Conservation (phyloP, 2,113 vertebrate species). For the Pandion haliaetus region DNA sequence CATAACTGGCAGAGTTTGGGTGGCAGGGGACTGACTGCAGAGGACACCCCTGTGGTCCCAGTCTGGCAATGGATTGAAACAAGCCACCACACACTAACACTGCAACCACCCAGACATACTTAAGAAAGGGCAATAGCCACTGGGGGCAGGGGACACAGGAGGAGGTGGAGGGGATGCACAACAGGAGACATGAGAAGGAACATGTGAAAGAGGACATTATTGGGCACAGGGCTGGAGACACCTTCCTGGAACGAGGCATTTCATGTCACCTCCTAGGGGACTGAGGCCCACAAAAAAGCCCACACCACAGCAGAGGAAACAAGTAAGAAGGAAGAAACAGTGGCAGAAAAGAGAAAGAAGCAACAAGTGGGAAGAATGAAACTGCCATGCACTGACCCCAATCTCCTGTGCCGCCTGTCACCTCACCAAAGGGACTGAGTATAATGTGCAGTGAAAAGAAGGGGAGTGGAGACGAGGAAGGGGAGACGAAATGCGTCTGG, state of each 20-base stretch:
- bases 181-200: neutral
- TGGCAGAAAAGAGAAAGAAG: neutral
- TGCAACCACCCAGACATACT: neutral
- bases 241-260: neutral
- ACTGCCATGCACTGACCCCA: neutral
- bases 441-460: neutral
- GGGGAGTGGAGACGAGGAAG: neutral
- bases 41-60: neutral
- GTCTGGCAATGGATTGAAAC: neutral
- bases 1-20: neutral
- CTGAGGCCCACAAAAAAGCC: neutral
- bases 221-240: neutral
- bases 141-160: neutral
- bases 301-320: neutral
- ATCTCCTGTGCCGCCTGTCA: neutral
- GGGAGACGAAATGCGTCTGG: neutral
- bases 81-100: neutral
- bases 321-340: neutral
- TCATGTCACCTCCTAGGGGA: neutral
- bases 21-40: neutral
- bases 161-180: neutral
- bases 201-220: neutral
- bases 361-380: neutral
- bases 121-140: neutral
- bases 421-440: fast-evolving